Conservation (phyloP, 2,888 invertebrate genomes). For the Drosophila fungiperda region DNA sequence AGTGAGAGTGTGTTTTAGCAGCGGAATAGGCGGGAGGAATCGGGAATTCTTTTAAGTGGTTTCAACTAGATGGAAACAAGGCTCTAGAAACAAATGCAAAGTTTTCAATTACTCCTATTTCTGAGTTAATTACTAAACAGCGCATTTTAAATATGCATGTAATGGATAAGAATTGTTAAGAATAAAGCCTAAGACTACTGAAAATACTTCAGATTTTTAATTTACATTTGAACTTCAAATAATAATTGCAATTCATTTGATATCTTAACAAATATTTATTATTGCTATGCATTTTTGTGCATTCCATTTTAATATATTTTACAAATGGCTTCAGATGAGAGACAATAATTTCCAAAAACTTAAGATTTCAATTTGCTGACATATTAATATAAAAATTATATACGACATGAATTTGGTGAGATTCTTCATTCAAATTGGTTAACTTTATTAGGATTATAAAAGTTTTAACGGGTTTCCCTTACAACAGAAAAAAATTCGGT, state of each 20-base stretch:
- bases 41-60: constrained; percentile 21
- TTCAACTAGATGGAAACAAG: constrained; percentile 6
- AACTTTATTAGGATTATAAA: not conserved
- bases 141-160: constrained; percentile 5
- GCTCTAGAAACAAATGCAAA: constrained; percentile 12
- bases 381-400: not conserved
- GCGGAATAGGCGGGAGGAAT: not conserved
- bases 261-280: not conserved
- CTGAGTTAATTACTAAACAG: constrained; percentile 24
- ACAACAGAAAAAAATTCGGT: not conserved
- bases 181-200: not conserved
- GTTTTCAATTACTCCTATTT: constrained; percentile 30
- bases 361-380: not conserved
- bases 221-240: not conserved
- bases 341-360: not conserved
- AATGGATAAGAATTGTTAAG: not conserved
- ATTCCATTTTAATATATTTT: not conserved
- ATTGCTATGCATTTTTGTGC: not conserved
- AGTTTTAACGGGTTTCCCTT: not conserved
- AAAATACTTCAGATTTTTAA: not conserved
- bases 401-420: not conserved
- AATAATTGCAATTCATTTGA: not conserved
- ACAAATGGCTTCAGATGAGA: not conserved
- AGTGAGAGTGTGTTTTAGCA: not conserved
- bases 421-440: not conserved